A percentile compares a stretch with the other conserved stretches of the same genome.
Conservation (phyloP, 1,140 invertebrate genomes). For the honey bee (Apis mellifera) region Amel_HAv3.1 CM009943.2:4313001-4313500, state of each 20-base stretch:
- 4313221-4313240: slow-evolving; percentile 73
- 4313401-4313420: neutral
- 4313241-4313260: slow-evolving; percentile 58
- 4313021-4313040: slow-evolving; percentile 78
- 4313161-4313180: slow-evolving; percentile 77
- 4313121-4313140: slow-evolving; percentile 70
- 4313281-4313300: slow-evolving; percentile 63
- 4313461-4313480: slow-evolving; percentile 63
- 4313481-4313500: slow-evolving; percentile 49
- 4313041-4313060: slow-evolving; percentile 75
- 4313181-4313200: slow-evolving; percentile 56
- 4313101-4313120: slow-evolving; percentile 76
- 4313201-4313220: slow-evolving; percentile 65
- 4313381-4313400: neutral
- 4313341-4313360: slow-evolving; percentile 64
- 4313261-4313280: slow-evolving; percentile 63
- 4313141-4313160: slow-evolving; percentile 71
- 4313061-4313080: slow-evolving; percentile 75
- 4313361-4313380: slow-evolving; percentile 55
- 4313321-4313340: slow-evolving; percentile 71
- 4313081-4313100: slow-evolving; percentile 68
- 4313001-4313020: slow-evolving; percentile 76
- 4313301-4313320: slow-evolving; percentile 64
- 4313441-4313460: slow-evolving; percentile 59
- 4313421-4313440: neutral